Percentiles rank a stretch among this genome's conserved stretches.
These are phyloP conservation scores for Uloborus plumipes DNA, from an alignment of 2,888 invertebrate species.

Conservation along the genomic window DNA sequence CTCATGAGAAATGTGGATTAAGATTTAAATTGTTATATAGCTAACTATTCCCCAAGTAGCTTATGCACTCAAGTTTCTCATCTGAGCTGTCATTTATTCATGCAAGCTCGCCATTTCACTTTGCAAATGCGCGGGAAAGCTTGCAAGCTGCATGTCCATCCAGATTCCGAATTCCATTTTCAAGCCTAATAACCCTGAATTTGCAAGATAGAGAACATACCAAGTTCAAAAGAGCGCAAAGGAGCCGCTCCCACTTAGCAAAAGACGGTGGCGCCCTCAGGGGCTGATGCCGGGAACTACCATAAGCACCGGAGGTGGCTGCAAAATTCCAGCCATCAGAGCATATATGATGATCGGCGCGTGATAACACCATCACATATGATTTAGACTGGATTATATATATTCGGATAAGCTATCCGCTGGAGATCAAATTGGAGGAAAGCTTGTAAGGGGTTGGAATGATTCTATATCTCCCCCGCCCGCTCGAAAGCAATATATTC, in stretches of 20 bases:
- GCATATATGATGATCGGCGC: slow-evolving; percentile 35
- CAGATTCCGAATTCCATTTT: slow-evolving; percentile 18
- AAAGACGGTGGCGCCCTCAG: too few species aligned
- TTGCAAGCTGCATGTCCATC: too few species aligned
- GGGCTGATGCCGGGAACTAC: too few species aligned
- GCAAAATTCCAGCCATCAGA: slow-evolving; percentile 47
- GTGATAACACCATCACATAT: slow-evolving; percentile 53
- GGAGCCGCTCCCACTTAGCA: not conserved
- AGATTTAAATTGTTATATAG: too few species aligned
- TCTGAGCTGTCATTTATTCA: too few species aligned
- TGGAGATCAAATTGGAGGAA: slow-evolving; percentile 14
- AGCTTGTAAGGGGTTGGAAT: slow-evolving; percentile 13
- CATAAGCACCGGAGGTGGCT: slow-evolving; percentile 3
- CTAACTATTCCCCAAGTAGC: too few species aligned
- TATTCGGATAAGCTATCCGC: slow-evolving; percentile 9
- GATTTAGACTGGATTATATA: slow-evolving; percentile 41
- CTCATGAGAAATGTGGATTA: too few species aligned
- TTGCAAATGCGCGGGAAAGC: too few species aligned
- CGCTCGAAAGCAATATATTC: slow-evolving; percentile 36
- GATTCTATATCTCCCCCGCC: not conserved
- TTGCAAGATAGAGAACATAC: not conserved
- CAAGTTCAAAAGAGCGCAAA: slow-evolving; percentile 23
- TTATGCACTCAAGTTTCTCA: too few species aligned
- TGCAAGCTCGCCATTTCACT: too few species aligned
- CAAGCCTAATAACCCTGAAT: slow-evolving; percentile 29